A percentile compares a stretch with the other conserved stretches of the same genome.
Evolutionary conservation across 2,888 invertebrate species (phyloP).

Genomic region (Ormyrus thymus): DNA sequence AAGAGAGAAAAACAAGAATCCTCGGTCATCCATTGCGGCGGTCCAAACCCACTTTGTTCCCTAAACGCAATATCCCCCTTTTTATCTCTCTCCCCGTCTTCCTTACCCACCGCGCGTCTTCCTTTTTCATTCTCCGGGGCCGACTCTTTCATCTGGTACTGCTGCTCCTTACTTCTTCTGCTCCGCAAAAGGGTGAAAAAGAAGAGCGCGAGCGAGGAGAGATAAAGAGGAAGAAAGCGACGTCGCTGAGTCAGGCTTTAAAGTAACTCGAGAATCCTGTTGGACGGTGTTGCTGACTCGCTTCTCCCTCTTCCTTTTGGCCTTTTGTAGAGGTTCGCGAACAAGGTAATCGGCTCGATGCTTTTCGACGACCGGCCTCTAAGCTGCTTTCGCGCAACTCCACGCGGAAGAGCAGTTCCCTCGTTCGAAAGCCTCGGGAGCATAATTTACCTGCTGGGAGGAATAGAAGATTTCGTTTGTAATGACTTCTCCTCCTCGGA

Average conservation of each 20-base stretch:
- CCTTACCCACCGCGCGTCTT: background rate
- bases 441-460: too few species aligned
- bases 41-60: conserved; percentile 46
- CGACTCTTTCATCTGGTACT: conserved; percentile 44
- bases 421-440: too few species aligned
- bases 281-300: conserved; percentile 47
- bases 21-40: background rate
- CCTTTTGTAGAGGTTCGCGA: conserved; percentile 25
- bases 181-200: conserved; percentile 18
- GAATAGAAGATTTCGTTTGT: too few species aligned
- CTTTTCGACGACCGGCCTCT: conserved; percentile 28
- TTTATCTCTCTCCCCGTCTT: too few species aligned
- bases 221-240: conserved; percentile 15
- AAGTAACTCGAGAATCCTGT: conserved; percentile 48
- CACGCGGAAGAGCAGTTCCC: conserved; percentile 4
- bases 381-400: background rate
- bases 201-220: conserved; percentile 17
- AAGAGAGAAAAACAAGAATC: background rate
- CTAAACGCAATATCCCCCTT: conserved; percentile 23
- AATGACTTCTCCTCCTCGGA: too few species aligned
- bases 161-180: conserved; percentile 39
- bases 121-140: conserved; percentile 22
- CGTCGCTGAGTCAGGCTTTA: conserved; percentile 44
- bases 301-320: conserved; percentile 16
- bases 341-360: conserved; percentile 45